A percentile compares a stretch with the other conserved stretches of the same genome.
Conservation (phyloP, 1,140 invertebrate species). For the Drusus annulatus region DNA sequence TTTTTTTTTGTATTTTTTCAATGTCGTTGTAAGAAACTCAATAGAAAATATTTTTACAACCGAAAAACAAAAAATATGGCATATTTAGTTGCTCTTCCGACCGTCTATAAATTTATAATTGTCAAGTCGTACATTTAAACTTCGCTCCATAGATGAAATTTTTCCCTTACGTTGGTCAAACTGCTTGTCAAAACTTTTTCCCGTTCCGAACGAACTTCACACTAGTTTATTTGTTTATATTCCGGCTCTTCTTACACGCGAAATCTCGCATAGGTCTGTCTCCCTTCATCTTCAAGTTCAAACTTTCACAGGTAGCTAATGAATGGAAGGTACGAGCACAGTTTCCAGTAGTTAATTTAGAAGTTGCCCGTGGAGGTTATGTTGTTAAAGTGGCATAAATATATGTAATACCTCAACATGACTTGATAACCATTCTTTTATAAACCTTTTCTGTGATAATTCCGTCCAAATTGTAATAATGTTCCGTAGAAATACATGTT, state of each 20-base stretch:
- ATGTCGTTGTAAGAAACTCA: too few species aligned
- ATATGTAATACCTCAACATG: neutral
- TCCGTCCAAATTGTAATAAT: slow-evolving; percentile 46
- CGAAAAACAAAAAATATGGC: too few species aligned
- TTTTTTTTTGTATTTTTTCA: too few species aligned
- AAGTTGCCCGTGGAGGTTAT: slow-evolving; percentile 10
- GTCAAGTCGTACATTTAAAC: neutral
- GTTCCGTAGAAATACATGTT: slow-evolving; percentile 26
- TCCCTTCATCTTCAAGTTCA: slow-evolving; percentile 33
- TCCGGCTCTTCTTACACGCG: neutral
- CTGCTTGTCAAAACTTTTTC: slow-evolving; percentile 22
- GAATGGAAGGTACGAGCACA: neutral
- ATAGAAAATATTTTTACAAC: too few species aligned
- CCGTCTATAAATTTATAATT: neutral
- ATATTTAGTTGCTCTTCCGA: too few species aligned
- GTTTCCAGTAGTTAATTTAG: neutral
- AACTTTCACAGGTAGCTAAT: slow-evolving; percentile 27
- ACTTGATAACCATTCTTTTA: neutral
- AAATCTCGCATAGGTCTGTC: neutral
- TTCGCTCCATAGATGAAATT: neutral
- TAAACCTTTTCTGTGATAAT: slow-evolving; percentile 41
- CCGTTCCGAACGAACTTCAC: slow-evolving; percentile 25
- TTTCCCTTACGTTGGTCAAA: slow-evolving; percentile 1
- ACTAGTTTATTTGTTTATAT: neutral
- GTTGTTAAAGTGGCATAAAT: neutral